phyloP scores from a whole-genome alignment of 2,113 vertebrate genomes.

The Charadrius vociferus region DNA sequence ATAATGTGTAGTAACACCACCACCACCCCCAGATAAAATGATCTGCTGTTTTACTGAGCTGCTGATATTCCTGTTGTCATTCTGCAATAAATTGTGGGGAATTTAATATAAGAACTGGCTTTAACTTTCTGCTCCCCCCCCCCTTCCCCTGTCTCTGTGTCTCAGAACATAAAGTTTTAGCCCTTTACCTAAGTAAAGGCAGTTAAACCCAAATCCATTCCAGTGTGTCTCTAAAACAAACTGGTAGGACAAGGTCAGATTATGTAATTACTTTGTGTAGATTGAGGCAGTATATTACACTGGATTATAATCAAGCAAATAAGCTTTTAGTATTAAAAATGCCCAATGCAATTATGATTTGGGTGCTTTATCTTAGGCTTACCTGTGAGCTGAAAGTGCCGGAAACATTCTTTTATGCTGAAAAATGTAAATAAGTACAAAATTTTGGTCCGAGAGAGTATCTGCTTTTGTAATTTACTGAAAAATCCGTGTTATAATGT shows the following conservation, averaged over 20 bases:
- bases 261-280: background rate
- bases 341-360: background rate
- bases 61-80: background rate
- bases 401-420: background rate
- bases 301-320: background rate
- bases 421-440: background rate
- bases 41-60: background rate
- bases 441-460: background rate
- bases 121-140: background rate
- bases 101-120: background rate
- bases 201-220: background rate
- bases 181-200: background rate
- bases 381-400: background rate
- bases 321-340: background rate
- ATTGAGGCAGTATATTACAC: background rate
- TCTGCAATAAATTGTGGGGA: background rate
- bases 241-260: background rate
- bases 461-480: background rate
- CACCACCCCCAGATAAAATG: background rate
- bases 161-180: background rate
- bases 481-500: background rate
- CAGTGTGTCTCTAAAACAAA: background rate
- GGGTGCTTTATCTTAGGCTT: background rate
- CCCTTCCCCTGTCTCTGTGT: fast-evolving
- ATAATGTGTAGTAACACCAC: background rate